A percentile compares a stretch with the other conserved stretches of the same genome.
Evolutionary conservation across 1,140 invertebrate genomes (phyloP).

Genomic region (Habropoda laboriosa): DNA sequence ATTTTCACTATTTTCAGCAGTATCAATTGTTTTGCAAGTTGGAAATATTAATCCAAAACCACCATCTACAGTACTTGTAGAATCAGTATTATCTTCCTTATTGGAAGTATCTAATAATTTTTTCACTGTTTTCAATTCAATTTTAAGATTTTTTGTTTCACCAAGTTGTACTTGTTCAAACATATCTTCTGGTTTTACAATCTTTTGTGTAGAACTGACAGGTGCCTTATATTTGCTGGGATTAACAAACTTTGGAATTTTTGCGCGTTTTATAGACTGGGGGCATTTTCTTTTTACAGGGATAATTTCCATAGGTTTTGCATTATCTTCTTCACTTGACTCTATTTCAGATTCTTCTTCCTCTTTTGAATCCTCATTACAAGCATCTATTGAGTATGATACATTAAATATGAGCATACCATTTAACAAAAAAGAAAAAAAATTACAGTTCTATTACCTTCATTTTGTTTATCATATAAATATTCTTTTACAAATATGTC

Average conservation of each 20-base stretch:
- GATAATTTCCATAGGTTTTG: constrained; percentile 76
- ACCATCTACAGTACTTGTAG: constrained; percentile 61
- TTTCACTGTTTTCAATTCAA: constrained; percentile 84
- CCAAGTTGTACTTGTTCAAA: constrained; percentile 83
- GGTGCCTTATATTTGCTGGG: constrained; percentile 73
- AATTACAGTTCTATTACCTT: constrained; percentile 53
- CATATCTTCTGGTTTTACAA: constrained; percentile 84
- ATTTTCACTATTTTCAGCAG: constrained; percentile 68
- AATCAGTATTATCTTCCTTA: constrained; percentile 51
- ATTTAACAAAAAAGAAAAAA: neutral
- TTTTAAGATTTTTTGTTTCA: constrained; percentile 84
- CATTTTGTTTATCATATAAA: constrained; percentile 65
- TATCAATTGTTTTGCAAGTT: constrained; percentile 73
- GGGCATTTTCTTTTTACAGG: constrained; percentile 83
- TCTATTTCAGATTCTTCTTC: constrained; percentile 92
- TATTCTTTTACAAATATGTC: constrained; percentile 79
- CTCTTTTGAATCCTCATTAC: constrained; percentile 60
- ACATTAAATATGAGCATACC: neutral
- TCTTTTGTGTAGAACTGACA: constrained; percentile 76
- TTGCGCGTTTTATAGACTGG: constrained; percentile 82
- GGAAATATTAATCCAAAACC: constrained; percentile 82
- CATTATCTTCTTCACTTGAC: constrained; percentile 84
- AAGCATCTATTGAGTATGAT: constrained; percentile 3
- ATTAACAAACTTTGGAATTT: constrained; percentile 86
- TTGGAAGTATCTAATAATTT: constrained; percentile 63